Conservation (phyloP, 2,113 vertebrate genomes). For the Fulmarus glacialis region DNA sequence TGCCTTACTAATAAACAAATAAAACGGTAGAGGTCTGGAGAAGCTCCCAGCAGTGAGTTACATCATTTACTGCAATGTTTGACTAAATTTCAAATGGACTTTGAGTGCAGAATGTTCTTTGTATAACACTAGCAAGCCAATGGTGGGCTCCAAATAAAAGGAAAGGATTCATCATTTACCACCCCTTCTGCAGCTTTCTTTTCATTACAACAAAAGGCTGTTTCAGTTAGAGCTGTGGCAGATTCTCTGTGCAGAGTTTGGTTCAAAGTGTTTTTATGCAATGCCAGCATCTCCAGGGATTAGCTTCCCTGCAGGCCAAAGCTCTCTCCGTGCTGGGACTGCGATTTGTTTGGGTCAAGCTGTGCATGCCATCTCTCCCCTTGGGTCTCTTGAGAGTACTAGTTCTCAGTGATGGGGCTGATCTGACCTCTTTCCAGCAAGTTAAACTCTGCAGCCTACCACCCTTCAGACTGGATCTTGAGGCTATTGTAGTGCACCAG, state of each 20-base stretch:
- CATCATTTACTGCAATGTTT: neutral
- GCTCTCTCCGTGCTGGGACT: neutral
- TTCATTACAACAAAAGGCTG: constrained; percentile 7
- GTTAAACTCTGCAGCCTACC: neutral
- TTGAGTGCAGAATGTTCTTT: constrained; percentile 6
- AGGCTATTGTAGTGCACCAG: neutral
- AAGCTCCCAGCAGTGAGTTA: neutral
- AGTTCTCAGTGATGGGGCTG: neutral
- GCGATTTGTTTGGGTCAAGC: neutral
- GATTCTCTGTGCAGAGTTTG: neutral
- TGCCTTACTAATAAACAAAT: constrained; percentile 20
- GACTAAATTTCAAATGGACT: constrained; percentile 17
- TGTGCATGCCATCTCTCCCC: neutral
- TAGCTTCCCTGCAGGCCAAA: neutral
- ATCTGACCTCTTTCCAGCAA: neutral
- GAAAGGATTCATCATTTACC: constrained; percentile 20
- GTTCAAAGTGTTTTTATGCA: constrained; percentile 16
- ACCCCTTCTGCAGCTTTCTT: constrained; percentile 17
- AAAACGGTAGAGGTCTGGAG: constrained; percentile 30
- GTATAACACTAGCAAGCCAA: neutral
- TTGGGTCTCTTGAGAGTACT: neutral
- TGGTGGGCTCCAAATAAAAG: constrained; percentile 26
- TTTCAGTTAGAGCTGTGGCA: constrained; percentile 8
- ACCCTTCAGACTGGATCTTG: neutral
- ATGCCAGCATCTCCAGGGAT: constrained; percentile 18